phyloP scores from a whole-genome alignment of 1,140 invertebrate species.

The Ephestia elutella region DNA sequence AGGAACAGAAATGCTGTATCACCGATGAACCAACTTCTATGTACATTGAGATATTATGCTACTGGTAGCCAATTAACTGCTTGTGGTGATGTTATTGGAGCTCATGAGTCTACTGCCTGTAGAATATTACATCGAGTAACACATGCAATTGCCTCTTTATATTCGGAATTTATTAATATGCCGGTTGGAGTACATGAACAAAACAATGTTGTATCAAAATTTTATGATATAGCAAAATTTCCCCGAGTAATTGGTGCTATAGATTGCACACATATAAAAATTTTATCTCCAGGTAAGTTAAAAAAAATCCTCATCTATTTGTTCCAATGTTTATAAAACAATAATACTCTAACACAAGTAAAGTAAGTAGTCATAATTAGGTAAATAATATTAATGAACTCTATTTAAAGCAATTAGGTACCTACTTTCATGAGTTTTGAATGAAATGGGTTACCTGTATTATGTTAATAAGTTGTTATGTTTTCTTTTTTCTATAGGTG shows the following conservation, averaged over 20 bases:
- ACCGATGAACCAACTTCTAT: conserved; percentile 21
- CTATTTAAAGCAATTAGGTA: no score
- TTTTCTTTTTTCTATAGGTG: conserved; percentile 15
- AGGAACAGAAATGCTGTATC: conserved; percentile 1
- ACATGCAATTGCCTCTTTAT: conserved; percentile 22
- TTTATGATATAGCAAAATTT: conserved; percentile 29
- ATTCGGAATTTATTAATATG: conserved; percentile 11
- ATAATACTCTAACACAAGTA: no score
- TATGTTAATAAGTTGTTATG: no score
- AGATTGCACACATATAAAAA: no score
- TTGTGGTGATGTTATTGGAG: conserved; percentile 20
- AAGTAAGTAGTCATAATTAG: no score
- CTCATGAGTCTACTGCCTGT: conserved; percentile 22
- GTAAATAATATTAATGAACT: no score
- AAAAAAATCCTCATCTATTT: no score
- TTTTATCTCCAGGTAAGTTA: conserved; percentile 9
- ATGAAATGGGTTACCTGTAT: no score
- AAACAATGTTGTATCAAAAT: conserved; percentile 19
- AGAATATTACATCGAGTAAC: conserved; percentile 19
- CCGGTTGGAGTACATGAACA: conserved; percentile 1
- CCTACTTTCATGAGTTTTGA: no score
- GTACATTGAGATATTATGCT: conserved; percentile 21
- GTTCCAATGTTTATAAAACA: no score
- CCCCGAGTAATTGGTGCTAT: conserved; percentile 27
- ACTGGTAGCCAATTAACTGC: conserved; percentile 22